phyloP scores from a whole-genome alignment of 2,888 invertebrate genomes.

The Synanthedon andrenaeformis region DNA sequence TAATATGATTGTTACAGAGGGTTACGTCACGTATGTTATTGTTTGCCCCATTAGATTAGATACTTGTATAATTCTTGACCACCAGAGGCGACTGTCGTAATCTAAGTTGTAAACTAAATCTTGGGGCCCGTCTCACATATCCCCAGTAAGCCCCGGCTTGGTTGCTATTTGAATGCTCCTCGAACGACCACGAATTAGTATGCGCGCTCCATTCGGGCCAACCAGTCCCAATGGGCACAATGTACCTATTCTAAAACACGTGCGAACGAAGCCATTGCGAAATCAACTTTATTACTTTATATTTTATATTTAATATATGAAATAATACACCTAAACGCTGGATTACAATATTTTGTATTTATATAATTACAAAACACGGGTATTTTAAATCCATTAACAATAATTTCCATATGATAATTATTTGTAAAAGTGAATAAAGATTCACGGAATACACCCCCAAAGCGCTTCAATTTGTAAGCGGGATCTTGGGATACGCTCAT shows the following conservation, averaged over 20 bases:
- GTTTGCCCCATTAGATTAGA: slow-evolving; percentile 33
- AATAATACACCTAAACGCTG: too few species aligned
- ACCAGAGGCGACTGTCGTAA: slow-evolving; percentile 39
- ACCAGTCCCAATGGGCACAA: slow-evolving; percentile 44
- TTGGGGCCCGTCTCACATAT: slow-evolving; percentile 64
- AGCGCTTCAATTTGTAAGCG: slow-evolving; percentile 61
- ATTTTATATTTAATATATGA: too few species aligned
- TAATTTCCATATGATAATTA: too few species aligned
- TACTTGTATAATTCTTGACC: slow-evolving; percentile 68
- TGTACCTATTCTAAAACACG: slow-evolving; percentile 38
- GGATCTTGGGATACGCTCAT: slow-evolving; percentile 70
- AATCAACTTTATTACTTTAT: too few species aligned
- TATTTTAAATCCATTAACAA: too few species aligned
- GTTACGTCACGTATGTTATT: slow-evolving; percentile 29
- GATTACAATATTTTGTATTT: too few species aligned
- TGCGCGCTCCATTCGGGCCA: slow-evolving; percentile 58
- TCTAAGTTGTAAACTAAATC: slow-evolving; percentile 69
- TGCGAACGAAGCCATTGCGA: background rate
- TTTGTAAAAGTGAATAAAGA: too few species aligned
- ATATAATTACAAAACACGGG: too few species aligned
- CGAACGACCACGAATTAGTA: slow-evolving; percentile 65
- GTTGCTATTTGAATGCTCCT: slow-evolving; percentile 59
- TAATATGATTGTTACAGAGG: background rate
- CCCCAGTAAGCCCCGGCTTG: slow-evolving; percentile 55
- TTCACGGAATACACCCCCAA: slow-evolving; percentile 41